A percentile compares a stretch with the other conserved stretches of the same genome.
phyloP scores from a whole-genome alignment of 2,888 invertebrate genomes.

The Agrochola macilenta region DNA sequence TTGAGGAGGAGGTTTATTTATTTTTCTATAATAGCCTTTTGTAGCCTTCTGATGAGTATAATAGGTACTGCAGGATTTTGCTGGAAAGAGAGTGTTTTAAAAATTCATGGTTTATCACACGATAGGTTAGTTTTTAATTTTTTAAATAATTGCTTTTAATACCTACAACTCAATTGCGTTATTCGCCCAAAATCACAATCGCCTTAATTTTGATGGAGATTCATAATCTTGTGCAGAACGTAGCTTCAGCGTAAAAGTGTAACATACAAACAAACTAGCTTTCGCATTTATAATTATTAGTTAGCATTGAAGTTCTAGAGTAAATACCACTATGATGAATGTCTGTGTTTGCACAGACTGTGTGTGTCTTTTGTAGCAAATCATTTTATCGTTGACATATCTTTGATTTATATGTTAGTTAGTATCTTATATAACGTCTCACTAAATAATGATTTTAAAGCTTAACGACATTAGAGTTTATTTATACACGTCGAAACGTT shows the following conservation, averaged over 20 bases:
- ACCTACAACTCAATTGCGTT: no score
- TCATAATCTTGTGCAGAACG: neutral
- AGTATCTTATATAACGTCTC: neutral
- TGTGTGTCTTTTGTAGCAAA: neutral
- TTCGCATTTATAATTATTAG: no score
- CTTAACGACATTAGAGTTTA: neutral
- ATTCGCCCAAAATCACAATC: neutral
- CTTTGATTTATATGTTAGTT: neutral
- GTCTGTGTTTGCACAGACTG: neutral
- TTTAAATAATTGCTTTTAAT: neutral
- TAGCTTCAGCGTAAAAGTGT: no score
- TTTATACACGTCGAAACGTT: no score
- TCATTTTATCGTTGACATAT: neutral
- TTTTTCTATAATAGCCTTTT: neutral
- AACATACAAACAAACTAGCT: no score
- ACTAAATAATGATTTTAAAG: neutral
- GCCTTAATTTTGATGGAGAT: neutral
- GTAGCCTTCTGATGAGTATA: neutral
- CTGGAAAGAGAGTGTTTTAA: neutral
- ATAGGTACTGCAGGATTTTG: neutral
- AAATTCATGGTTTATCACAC: neutral
- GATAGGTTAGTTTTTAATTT: neutral
- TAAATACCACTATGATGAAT: neutral
- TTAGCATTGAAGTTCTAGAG: neutral
- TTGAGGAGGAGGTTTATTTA: conserved; percentile 5